Evolutionary conservation across 2,113 vertebrate genomes (phyloP), one percentile per base, ranked within the genome.

Genomic region (Phrynosoma blainvillii): DNA sequence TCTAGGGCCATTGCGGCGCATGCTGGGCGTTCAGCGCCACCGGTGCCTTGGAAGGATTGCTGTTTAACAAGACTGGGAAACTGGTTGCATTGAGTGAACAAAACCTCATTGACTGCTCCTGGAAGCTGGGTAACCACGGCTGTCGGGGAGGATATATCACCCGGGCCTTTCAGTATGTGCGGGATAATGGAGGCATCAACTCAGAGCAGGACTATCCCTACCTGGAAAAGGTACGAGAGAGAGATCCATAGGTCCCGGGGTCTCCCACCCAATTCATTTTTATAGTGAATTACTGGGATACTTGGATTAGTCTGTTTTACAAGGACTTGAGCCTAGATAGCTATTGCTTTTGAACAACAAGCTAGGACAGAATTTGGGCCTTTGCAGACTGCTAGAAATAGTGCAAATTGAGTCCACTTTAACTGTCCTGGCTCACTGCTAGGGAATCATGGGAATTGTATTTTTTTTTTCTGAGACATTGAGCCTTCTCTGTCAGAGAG

Each of bases 21-120:
- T 96, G 94, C 82, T 96, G 95, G 95, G 95, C 95, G 0, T 96
- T 96, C 91, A 92, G 93, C 2, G 93, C 95, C 79, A 93, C 93
- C 0, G 95, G 95, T 11, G 93, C 95, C 30, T 73, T 95, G 65
- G 95, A 95, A n/a, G 95, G 93, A 5, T 88, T 95, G 0, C 42
- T 87, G 23, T 94, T 92, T 90, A 90, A 87, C 18, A 40, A 2
- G 73, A 92, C 91, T 0, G 62, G 92, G 27, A 73, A 74, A 87
- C 86, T 89, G 91, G 65, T 12, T 16, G 73, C 73, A 52, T 93
- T 95, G 85, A 96, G 95, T 0, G 93, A 96, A 84, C 95, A 96
- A 91, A 94, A 95, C 90, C 93, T 96, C 86, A 85, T 96, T 0
- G 95, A 96, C 84, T 95, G 95, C 32, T 89, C 90, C 76, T 40